A percentile compares a stretch with the other conserved stretches of the same genome.
Evolutionary conservation across 1,140 invertebrate species (phyloP).

Genomic region (Pantala flavescens): DNA sequence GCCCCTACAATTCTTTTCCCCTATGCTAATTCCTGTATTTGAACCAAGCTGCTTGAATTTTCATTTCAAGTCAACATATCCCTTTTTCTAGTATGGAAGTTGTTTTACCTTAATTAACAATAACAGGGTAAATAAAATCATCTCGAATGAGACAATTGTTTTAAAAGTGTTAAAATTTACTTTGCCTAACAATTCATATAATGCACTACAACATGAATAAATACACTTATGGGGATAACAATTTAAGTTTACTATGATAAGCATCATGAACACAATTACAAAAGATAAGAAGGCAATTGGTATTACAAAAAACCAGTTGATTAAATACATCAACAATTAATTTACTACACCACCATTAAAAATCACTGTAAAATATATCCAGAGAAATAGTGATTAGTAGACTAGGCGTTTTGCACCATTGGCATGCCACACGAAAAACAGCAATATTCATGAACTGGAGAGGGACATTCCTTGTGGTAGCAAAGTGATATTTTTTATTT

Average conservation of each 20-base stretch:
- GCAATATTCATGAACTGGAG: not conserved
- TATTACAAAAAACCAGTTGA: not conserved
- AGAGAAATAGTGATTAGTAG: not conserved
- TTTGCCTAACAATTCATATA: not conserved
- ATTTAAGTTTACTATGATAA: conserved; percentile 8
- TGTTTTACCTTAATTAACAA: no score
- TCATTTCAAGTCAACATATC: no score
- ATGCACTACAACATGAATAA: not conserved
- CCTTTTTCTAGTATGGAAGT: no score
- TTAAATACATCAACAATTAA: conserved; percentile 8
- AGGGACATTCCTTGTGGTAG: not conserved
- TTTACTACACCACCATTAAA: conserved; percentile 2
- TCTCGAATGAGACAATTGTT: not conserved
- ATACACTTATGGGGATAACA: conserved; percentile 5
- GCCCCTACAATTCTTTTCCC: no score
- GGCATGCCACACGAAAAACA: not conserved
- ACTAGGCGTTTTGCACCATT: conserved; percentile 1
- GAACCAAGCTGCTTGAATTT: no score
- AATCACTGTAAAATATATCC: conserved; percentile 3
- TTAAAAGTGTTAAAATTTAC: conserved; percentile 9
- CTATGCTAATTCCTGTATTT: no score
- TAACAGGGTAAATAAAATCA: not conserved
- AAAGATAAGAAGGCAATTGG: not conserved
- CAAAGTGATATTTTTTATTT: not conserved
- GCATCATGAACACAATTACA: conserved; percentile 9